Conservation (phyloP, 2,888 invertebrate genomes). For the Tenthredo notha region DNA sequence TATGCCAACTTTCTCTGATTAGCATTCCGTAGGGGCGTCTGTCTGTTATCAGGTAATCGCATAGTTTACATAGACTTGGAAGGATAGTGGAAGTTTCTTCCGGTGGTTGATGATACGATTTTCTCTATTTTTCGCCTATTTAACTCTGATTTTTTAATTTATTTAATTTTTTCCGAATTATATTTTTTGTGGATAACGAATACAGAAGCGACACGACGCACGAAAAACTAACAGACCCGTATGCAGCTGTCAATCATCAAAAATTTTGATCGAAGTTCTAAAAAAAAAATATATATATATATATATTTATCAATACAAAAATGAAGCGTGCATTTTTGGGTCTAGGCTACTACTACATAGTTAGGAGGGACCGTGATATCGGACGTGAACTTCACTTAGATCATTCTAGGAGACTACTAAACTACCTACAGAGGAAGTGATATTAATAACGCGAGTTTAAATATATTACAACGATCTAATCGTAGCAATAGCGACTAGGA, state of each 20-base stretch:
- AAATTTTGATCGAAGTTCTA: not conserved
- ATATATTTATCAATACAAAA: conserved; percentile 53
- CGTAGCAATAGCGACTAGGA: conserved; percentile 34
- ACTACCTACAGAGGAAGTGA: conserved; percentile 50
- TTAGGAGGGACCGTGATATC: conserved; percentile 80
- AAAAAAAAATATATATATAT: conserved; percentile 51
- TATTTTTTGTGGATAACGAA: not conserved
- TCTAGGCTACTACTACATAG: conserved; percentile 78
- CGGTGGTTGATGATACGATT: not conserved
- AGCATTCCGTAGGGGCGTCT: not conserved
- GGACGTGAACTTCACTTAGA: conserved; percentile 77
- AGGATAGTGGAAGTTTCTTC: not conserved
- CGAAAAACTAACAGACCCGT: conserved; percentile 76
- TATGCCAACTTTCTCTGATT: not conserved
- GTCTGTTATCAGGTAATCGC: not conserved
- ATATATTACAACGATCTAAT: conserved; percentile 41
- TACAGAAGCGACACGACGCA: conserved; percentile 48
- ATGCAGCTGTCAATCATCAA: conserved; percentile 72
- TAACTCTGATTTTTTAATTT: not conserved
- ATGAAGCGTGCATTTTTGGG: conserved; percentile 76
- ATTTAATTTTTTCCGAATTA: not conserved
- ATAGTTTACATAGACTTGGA: conserved; percentile 5
- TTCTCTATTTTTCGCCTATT: not conserved
- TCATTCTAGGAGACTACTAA: conserved; percentile 73
- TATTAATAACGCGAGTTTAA: conserved; percentile 11